Evolutionary conservation across 2,797 vertebrate genomes (phyloP).

Genomic region (Sphenopsis melanotis): DNA sequence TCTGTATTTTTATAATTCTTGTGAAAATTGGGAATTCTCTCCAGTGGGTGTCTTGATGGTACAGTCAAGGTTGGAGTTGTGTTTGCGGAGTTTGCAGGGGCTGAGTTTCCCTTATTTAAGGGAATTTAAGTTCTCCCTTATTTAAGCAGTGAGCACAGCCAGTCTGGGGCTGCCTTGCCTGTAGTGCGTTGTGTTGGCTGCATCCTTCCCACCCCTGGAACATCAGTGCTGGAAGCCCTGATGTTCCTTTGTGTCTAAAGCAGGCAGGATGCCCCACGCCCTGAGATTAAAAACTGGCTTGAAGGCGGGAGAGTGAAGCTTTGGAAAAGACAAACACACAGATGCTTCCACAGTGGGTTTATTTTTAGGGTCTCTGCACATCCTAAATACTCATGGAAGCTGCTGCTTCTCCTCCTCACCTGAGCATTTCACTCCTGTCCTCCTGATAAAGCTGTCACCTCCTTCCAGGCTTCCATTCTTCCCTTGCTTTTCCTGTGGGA

Average conservation of each 20-base stretch:
- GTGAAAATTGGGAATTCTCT: not conserved
- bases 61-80: not conserved
- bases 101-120: not conserved
- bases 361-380: not conserved
- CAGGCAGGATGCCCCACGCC: not conserved
- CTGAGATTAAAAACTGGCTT: not conserved
- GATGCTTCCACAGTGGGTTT: not conserved
- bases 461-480: not conserved
- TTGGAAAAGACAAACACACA: not conserved
- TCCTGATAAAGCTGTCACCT: not conserved
- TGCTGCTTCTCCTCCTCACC: not conserved
- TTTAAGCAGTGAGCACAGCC: not conserved
- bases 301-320: not conserved
- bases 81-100: not conserved
- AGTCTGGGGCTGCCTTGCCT: not conserved
- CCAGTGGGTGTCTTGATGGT: not conserved
- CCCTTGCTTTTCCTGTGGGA: not conserved
- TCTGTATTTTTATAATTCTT: not conserved
- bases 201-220: not conserved
- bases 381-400: not conserved
- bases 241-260: not conserved
- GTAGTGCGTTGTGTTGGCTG: not conserved
- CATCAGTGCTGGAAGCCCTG: not conserved
- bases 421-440: not conserved
- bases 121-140: accelerated